A percentile compares a stretch with the other conserved stretches of the same genome.
phyloP scores from a whole-genome alignment of 2,113 vertebrate species.

The Dicrurus megarhynchus region DNA sequence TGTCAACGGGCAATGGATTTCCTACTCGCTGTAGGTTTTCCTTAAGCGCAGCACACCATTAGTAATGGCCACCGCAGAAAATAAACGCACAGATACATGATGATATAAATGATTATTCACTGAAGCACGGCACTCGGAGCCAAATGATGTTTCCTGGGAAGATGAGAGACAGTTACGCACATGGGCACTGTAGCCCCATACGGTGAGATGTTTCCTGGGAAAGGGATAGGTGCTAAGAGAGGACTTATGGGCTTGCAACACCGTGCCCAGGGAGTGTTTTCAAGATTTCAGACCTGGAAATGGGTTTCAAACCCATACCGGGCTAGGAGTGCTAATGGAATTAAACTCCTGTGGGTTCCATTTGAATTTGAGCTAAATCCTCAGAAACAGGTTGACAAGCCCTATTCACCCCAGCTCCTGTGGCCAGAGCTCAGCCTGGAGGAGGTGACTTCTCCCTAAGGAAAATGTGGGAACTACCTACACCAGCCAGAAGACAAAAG shows the following conservation, averaged over 20 bases:
- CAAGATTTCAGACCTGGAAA: not conserved
- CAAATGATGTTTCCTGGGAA: not conserved
- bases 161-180: not conserved
- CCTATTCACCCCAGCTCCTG: not conserved
- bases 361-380: not conserved
- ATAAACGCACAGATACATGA: not conserved
- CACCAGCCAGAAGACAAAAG: not conserved
- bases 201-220: not conserved
- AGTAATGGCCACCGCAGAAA: not conserved
- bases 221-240: not conserved
- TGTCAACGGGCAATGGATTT: not conserved
- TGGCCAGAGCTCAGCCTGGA: not conserved
- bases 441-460: not conserved
- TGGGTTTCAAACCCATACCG: not conserved
- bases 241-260: not conserved
- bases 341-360: not conserved
- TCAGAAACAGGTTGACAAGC: not conserved
- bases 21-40: not conserved
- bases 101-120: not conserved
- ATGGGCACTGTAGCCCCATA: not conserved
- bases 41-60: not conserved
- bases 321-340: not conserved
- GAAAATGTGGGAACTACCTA: not conserved
- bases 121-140: not conserved
- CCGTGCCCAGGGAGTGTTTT: not conserved